Percentiles rank a stretch among this genome's conserved stretches.
phyloP scores from a whole-genome alignment of 1,140 invertebrate species.

The Hypsibius dujardini region DNA sequence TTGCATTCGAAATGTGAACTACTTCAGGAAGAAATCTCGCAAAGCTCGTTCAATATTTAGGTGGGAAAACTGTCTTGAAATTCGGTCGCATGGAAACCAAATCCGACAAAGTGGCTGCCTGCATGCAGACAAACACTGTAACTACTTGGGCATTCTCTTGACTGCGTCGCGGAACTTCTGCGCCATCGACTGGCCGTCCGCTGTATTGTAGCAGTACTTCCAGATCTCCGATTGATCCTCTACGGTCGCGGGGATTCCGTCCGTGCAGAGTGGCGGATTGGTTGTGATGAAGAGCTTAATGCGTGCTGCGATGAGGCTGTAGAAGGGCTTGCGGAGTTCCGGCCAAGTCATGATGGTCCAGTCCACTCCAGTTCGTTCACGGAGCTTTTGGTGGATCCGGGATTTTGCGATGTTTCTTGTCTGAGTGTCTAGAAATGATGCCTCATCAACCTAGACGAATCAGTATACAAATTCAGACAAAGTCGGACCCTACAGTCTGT shows the following conservation, averaged over 20 bases:
- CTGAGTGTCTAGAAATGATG: background rate
- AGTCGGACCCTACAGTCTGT: conserved; percentile 3
- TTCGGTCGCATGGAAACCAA: too few relatives aligned
- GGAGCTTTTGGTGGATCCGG: background rate
- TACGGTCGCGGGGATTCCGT: background rate
- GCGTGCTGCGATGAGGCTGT: conserved; percentile 28
- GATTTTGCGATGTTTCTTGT: background rate
- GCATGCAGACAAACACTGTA: too few relatives aligned
- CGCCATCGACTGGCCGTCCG: background rate
- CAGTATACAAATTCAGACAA: background rate
- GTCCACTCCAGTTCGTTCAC: conserved; percentile 25
- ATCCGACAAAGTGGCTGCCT: too few relatives aligned
- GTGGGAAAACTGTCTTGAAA: too few relatives aligned
- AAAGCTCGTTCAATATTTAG: too few relatives aligned
- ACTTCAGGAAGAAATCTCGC: too few relatives aligned
- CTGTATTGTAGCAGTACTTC: background rate
- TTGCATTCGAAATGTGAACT: too few relatives aligned
- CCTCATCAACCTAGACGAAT: background rate
- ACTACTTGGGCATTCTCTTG: background rate
- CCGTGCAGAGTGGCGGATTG: background rate
- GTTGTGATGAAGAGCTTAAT: background rate
- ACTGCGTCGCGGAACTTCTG: background rate
- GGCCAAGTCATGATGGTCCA: conserved; percentile 27
- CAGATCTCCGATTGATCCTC: background rate
- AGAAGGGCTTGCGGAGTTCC: conserved; percentile 28